Evolutionary conservation across 2,797 vertebrate genomes (phyloP), one percentile per base, ranked within the genome.

Genomic region (Ispidina lecontei): DNA sequence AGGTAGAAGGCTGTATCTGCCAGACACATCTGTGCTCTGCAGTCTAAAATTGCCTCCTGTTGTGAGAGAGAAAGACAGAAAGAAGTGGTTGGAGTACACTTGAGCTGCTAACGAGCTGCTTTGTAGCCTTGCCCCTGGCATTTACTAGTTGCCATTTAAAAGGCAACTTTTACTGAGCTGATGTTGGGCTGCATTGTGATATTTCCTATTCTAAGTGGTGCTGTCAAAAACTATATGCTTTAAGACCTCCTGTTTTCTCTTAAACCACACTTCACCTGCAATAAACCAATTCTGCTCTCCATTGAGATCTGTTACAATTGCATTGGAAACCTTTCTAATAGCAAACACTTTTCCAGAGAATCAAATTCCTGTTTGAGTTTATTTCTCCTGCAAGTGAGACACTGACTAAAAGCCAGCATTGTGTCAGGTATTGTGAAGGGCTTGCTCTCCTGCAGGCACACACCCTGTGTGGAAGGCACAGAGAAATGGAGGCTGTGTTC

Each of bases 1-100:
- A 87, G 80, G 62, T 92, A 89, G 84, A 94, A 89, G 72, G 74
- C 94, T 89, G 28, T 82, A 59, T 94, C 91, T 93, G 78, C 47
- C 89, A 91, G 84, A 87, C 77, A 77, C 83, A 93, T 93, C 77
- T 96, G 91, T 59, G 91, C 71, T 87, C 58, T 82, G 65, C 86
- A 87, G 59, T 80, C 69, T 93, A 47, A 96, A 93, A 92, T 93
- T 89, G 72, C 86, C 91, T 95, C 95, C 94, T 68, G 86, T 83
- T 93, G 93, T 81, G 91, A 95, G 44, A 59, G 67, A 55, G 49
- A 63, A 31, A 88, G 87, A 60, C 41, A 64, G 80, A 90, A 71
- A 79, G 79, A 76, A 90, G 86, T 75, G 65, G 87, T 43, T 90
- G 37, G 80, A 92, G 88, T 41, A 55, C 65, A 69, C 77, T 62